These are phyloP conservation scores for Penaeus indicus DNA, from an alignment of 1,140 invertebrate species.

Conservation along the genomic window DNA sequence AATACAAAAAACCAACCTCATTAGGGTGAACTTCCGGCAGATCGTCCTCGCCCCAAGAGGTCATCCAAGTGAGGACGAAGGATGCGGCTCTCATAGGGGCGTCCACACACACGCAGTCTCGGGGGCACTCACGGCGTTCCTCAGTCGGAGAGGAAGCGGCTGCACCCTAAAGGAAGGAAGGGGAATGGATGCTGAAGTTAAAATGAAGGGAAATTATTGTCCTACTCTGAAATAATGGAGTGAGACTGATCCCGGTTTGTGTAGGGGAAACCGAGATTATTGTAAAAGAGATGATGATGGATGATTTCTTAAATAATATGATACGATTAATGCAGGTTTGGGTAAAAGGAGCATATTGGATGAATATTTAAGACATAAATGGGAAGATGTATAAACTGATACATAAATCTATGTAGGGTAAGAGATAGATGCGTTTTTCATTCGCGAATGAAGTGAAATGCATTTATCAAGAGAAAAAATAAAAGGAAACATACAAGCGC, in stretches of 20 bases:
- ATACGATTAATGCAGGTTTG: too few relatives aligned
- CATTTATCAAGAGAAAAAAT: too few relatives aligned
- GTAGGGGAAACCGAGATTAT: background rate
- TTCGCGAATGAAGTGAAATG: too few relatives aligned
- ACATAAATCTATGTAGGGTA: background rate
- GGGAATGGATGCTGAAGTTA: too few relatives aligned
- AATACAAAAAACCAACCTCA: slow-evolving; percentile 27
- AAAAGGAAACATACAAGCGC: too few relatives aligned
- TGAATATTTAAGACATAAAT: background rate
- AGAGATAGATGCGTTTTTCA: background rate
- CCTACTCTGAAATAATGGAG: background rate
- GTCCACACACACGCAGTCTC: slow-evolving; percentile 49
- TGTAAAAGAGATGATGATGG: background rate
- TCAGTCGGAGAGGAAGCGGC: background rate
- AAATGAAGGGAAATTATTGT: too few relatives aligned
- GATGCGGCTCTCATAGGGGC: slow-evolving; percentile 49
- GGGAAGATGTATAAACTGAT: background rate
- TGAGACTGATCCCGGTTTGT: background rate
- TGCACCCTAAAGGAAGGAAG: background rate
- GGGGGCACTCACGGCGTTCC: slow-evolving; percentile 2
- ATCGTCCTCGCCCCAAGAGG: slow-evolving; percentile 63
- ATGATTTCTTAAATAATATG: too few relatives aligned
- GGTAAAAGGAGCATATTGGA: too few relatives aligned
- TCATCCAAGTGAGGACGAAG: slow-evolving; percentile 64
- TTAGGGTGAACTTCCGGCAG: slow-evolving; percentile 59